Evolutionary conservation across 2,888 invertebrate genomes (phyloP), one percentile per base, ranked within the genome.

Genomic region (Ochropleura leucogaster): DNA sequence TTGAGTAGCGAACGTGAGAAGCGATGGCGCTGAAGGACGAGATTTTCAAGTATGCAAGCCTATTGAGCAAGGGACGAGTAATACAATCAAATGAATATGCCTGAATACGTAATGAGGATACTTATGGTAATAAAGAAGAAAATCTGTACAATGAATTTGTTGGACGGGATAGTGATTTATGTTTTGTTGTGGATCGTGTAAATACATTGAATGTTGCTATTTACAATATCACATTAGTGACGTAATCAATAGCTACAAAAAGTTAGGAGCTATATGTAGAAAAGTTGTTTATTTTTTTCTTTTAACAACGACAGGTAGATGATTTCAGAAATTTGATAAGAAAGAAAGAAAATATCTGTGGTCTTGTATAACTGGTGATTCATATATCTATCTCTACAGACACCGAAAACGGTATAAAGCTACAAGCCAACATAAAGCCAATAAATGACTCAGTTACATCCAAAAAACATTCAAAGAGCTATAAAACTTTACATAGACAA

Each of bases 1-100:
- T 88, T 88, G 88, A 88, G 83, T 82, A 82, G 85, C 75, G 82
- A 86, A 85, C 85, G 87, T 87, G 87, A 85, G 83, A 85, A 83
- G 75, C 71, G 71, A 85, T 14, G 74, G 62, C 69, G 80, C 62
- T 78, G 88, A 87, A 86, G 85, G 87, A 87, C 86, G 65, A 74
- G 82, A 62, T 78, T 78, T 72, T 69, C 55, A 70, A 77, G 51
- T 67, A 83, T 82, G 69, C 53, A 44, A 81, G 68, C 46, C 62
- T 84, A 77, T 84, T 81, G 83, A 83, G 85, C 68, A 84, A 84
- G 57, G n/a, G 46, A 73, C 67, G 64, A 64, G 72, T 67, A 83
- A 65, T 80, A 84, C 81, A 82, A 80, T 83, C 76, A 76, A 83
- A 83, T 69, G 76, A 80, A 80, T 75, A 71, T 53, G 16, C n/a